Evolutionary conservation across 2,888 invertebrate genomes (phyloP), one percentile per base, ranked within the genome.

Genomic region (Drosophila nr. fundita): DNA sequence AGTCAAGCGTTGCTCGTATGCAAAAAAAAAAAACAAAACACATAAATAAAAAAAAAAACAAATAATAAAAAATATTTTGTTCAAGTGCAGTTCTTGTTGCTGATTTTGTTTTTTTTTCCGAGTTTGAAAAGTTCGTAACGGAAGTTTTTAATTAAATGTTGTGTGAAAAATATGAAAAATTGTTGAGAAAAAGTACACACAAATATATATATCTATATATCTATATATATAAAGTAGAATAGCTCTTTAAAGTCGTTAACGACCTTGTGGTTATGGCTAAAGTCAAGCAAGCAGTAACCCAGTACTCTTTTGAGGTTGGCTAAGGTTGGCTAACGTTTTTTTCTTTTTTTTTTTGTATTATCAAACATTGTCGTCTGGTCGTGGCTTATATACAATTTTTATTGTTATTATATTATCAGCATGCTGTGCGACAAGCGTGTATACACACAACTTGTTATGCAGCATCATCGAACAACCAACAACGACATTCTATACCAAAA

Each of bases 381-480:
- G 2, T 58, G 65, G 67, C 54, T 72, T 70, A 68, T 63, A 62
- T 61, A 58, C 53, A 73, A 2, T 27, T 34, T 76, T 74, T 73
- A 84, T 79, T 87, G 61, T 76, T 82, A 90, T 90, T 74, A 80
- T 73, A 90, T 85, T 85, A 88, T 90, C 74, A 82, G 76, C 90
- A 74, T 73, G 73, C 60, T 73, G 71, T 78, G 58, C 18, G 7
- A 52, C 68, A 67, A 67, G 59, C 79, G 62, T 49, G 72, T 52
- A 32, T 54, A 61, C 29, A 61, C 29, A 55, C 49, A 68, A 42
- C 68, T 69, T 66, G 75, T 76, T 68, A 50, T 76, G 58, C 55
- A 55, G 54, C 54, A 55, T 55, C 54, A 53, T 24, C 45, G 32
- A 13, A 45, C 32, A 53, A 59, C 52, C 2, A 27, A 52, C 42